phyloP scores from a whole-genome alignment of 2,113 vertebrate genomes.

The Campylomormyrus tamandua region DNA sequence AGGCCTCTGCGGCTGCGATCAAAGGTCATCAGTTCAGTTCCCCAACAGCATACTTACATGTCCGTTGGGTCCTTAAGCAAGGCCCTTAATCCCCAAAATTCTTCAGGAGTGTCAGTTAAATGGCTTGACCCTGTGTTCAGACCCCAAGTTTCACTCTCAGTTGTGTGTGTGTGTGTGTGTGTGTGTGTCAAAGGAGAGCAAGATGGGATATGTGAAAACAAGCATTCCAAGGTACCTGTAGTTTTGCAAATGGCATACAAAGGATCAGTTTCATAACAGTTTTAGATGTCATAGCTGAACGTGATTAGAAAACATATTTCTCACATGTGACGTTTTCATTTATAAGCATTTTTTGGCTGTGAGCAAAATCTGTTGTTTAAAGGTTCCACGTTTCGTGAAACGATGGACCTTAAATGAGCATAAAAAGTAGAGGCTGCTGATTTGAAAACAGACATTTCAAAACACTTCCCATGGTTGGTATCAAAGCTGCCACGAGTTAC shows the following conservation, averaged over 20 bases:
- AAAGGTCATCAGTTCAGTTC: not conserved
- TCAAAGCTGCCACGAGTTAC: slow-evolving; percentile 49
- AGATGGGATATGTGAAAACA: not conserved
- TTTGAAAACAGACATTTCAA: slow-evolving; percentile 53
- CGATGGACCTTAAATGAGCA: not conserved
- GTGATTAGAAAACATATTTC: not conserved
- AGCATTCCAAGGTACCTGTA: not conserved
- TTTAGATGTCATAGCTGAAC: not conserved
- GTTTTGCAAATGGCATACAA: not conserved
- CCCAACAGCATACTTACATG: not conserved
- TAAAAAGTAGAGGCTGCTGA: slow-evolving; percentile 36
- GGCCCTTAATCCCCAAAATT: not conserved
- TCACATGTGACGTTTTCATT: not conserved
- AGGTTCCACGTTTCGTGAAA: not conserved
- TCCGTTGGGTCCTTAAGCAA: not conserved
- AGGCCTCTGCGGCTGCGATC: not conserved
- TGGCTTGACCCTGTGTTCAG: not conserved
- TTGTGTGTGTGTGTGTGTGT: not conserved
- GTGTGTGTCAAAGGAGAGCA: not conserved
- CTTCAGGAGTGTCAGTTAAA: not conserved
- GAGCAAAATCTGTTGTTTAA: not conserved
- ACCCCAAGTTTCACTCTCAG: not conserved
- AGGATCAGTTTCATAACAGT: not conserved
- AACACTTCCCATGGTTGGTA: slow-evolving; percentile 50
- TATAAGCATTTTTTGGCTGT: not conserved